Evolutionary conservation across 2,113 vertebrate genomes (phyloP).

Genomic region (Daphoenositta chrysoptera): DNA sequence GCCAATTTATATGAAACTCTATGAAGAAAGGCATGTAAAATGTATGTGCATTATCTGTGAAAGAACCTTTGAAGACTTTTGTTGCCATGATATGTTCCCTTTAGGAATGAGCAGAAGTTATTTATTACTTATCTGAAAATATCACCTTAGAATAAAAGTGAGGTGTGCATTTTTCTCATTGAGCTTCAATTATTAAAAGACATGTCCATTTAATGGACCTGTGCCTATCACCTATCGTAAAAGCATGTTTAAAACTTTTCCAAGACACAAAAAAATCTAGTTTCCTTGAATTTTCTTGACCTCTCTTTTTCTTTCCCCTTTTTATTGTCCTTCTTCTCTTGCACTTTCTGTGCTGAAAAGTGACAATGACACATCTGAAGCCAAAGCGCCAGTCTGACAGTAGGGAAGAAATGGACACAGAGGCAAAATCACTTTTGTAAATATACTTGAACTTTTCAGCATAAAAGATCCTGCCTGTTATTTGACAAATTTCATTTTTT

Average conservation of each 20-base stretch:
- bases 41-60: neutral
- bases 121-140: neutral
- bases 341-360: neutral
- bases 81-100: neutral
- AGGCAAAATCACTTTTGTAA: conserved; percentile 16
- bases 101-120: neutral
- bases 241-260: neutral
- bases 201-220: neutral
- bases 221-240: neutral
- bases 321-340: neutral
- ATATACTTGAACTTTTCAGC: conserved; percentile 21
- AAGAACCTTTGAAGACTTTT: neutral
- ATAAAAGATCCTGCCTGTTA: neutral
- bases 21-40: neutral
- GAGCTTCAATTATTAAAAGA: neutral
- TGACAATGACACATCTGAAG: neutral
- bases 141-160: neutral
- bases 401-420: neutral
- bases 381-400: neutral
- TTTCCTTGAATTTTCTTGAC: neutral
- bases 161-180: neutral
- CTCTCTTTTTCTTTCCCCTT: neutral
- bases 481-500: neutral
- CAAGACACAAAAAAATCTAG: neutral
- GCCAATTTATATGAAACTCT: neutral